Evolutionary conservation across 2,888 invertebrate genomes (phyloP).

Genomic region (Anagyrus pseudococci): DNA sequence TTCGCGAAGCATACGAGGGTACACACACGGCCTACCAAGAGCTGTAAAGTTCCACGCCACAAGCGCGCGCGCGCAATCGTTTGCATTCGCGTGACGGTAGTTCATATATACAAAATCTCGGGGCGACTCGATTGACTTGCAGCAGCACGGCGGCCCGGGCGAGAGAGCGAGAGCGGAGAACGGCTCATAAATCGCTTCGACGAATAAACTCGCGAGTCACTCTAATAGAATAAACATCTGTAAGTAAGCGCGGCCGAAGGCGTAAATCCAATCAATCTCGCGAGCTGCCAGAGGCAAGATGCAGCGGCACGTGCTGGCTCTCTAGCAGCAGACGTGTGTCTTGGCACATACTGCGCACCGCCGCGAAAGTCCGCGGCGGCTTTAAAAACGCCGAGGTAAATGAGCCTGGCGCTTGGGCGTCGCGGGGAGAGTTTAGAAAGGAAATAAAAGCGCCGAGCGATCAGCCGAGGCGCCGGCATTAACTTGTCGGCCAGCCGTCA

Average conservation of each 20-base stretch:
- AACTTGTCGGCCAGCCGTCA: slow-evolving; percentile 25
- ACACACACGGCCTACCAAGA: no score
- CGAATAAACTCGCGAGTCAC: slow-evolving; percentile 11
- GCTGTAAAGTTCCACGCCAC: no score
- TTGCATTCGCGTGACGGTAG: no score
- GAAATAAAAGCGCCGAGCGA: slow-evolving; percentile 8
- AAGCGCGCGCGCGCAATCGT: no score
- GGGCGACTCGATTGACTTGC: no score
- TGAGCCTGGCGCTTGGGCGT: no score
- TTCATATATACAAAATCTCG: no score
- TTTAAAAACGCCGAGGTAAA: no score
- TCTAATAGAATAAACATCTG: slow-evolving; percentile 19
- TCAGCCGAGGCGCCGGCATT: slow-evolving; percentile 9
- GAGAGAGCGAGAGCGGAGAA: neutral
- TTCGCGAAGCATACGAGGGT: no score
- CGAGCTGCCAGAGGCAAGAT: neutral
- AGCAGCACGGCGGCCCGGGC: neutral
- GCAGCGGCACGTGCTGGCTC: neutral
- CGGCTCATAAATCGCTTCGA: neutral
- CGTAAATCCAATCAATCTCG: neutral
- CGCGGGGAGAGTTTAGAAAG: neutral
- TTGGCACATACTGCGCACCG: neutral
- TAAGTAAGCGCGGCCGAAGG: neutral
- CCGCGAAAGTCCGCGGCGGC: no score
- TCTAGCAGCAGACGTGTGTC: neutral